Percentiles rank a stretch among this genome's conserved stretches.
These are phyloP conservation scores for Papilio glaucus DNA, from an alignment of 1,140 invertebrate genomes.

Conservation along the genomic window DNA sequence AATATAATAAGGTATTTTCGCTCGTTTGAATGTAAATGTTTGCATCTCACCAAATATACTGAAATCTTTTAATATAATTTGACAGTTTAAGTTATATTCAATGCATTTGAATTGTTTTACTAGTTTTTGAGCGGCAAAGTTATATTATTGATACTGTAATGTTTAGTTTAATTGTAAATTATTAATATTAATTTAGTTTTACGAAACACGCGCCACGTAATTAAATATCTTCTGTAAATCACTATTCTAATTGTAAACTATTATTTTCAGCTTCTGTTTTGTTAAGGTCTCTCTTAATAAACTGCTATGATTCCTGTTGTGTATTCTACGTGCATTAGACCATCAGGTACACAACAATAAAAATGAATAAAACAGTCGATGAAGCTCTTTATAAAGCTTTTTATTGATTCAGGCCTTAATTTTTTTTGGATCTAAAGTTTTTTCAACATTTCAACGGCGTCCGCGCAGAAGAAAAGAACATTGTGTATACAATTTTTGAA, in stretches of 20 bases:
- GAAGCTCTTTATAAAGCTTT: not conserved
- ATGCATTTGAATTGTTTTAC: too few species aligned
- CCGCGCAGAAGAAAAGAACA: too few species aligned
- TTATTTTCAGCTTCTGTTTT: not conserved
- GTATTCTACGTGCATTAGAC: not conserved
- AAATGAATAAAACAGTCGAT: not conserved
- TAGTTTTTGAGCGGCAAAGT: constrained; percentile 18
- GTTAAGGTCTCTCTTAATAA: constrained; percentile 12
- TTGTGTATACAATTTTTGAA: not conserved
- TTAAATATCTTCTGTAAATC: not conserved
- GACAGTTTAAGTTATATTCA: too few species aligned
- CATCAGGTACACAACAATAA: not conserved
- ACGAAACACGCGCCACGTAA: not conserved
- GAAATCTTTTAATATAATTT: too few species aligned
- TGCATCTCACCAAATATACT: too few species aligned
- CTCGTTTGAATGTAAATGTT: too few species aligned
- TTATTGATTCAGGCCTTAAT: constrained; percentile 14
- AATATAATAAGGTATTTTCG: not conserved
- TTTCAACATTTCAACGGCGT: not conserved
- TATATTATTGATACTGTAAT: not conserved
- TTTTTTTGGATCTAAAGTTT: constrained; percentile 3
- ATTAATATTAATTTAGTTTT: constrained; percentile 9
- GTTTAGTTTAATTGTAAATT: constrained; percentile 9
- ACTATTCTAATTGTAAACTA: not conserved
- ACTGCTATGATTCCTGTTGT: not conserved